Base-by-base conservation (phyloP, 23 tunicate genomes). In the Ascidia mentula region DNA sequence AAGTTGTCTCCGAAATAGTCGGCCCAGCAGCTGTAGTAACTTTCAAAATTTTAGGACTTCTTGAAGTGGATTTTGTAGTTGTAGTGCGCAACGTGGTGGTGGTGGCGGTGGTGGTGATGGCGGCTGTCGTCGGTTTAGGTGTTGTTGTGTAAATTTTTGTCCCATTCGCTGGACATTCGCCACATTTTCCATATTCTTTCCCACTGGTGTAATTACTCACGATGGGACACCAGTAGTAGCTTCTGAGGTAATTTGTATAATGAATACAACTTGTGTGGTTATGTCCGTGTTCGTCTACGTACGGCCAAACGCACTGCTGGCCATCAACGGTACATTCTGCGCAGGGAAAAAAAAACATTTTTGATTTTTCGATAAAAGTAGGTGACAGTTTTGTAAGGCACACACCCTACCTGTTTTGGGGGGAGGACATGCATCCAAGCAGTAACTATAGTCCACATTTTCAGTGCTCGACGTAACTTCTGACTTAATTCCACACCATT, bases 161-260 rank as follows among this genome's bases (percentile, higher is more conserved):
- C 24, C 1, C 81, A n/a, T 77, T 45, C 15, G 82, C 45, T 45
- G 74, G 61, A 35, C 5, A 1, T 4, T 61, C 74, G 24, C 30
- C 74, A 28, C 82, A 79, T 46, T 32, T 32, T 33, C 46, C 82
- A 28, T 79, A 40, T 32, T 45, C 46, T 34, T 42, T 42, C 18
- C 33, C 73, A 0, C 82, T 74, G 12, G 59, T 3, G 31, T 34
- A 79, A 12, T 59, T 45, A n/a, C 22, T 20, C 22, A 36, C 37
- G 18, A 65, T 60, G 9, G 82, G 73, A 36, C 82, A 79, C 82
- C 82, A 79, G 34, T 33, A 31, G 59, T 74, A 74, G 2, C 26
- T 7, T 1, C 3, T 4, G 30, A 74, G 18, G 22, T 36, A 33
- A 1, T 28, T 28, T 6, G 22, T 53, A 9, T 53, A 9, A 53